Base-by-base conservation (phyloP, 2,888 invertebrate genomes). In the Gonocerus acuteangulatus region DNA sequence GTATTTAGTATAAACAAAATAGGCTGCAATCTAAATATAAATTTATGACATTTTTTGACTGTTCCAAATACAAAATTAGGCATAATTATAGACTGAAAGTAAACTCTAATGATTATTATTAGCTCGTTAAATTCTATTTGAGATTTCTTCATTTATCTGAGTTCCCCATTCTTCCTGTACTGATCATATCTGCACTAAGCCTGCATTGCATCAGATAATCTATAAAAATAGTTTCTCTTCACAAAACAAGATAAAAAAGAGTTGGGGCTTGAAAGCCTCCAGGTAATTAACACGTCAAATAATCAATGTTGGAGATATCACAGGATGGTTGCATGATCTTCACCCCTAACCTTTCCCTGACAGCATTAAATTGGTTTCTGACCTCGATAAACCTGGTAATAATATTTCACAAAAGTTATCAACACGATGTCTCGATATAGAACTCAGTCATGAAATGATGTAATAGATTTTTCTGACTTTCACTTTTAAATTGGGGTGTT, bases 221-320 rank as follows among this genome's bases (percentile, higher is more conserved):
- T 48, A 27, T 27, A 48, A 48, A 48, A 48, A 48, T 48, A 32
- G 48, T 18, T 47, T 23, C 23, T 22, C 32, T 48, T 27, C 27
- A 6, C 48, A 48, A 48, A 16, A 11, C 48, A 23, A 27, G 48
- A 48, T 27, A 27, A 48, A 27, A 48, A 48, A 21, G 34, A 21
- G 16, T 34, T 32, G 34, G 27, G 32, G 54, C 42, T 42, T 42
- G 15, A 21, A 54, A 42, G 42, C 21, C 6, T 42, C 47, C 15
- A 22, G 51, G 44, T 51, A 60, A 60, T 60, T 60, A 60, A 48
- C 61, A 61, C 61, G 61, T 52, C 52, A 61, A 27, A 61, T 45
- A 61, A 52, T 61, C 54, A 61, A 52, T 54, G 44, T 9, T 34
- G 54, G 61, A 47, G 54, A 61, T 61, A 61, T 61, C 61, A 18